Evolutionary conservation across 2,888 invertebrate genomes (phyloP), one percentile per base, ranked within the genome.

Genomic region (Lasioglossum vierecki): DNA sequence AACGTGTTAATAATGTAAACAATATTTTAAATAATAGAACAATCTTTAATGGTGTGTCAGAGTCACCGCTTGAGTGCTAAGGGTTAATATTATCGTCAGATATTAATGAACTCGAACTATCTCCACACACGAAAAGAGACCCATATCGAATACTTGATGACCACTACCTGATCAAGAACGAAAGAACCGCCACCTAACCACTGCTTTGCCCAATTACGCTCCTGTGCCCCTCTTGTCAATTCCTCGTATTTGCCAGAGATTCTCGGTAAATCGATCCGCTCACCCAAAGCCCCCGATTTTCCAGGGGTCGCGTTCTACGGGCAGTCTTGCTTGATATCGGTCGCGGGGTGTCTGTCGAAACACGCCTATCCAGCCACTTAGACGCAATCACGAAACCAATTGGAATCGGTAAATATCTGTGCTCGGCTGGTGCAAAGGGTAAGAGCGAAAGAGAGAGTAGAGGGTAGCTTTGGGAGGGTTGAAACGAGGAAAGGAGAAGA

Each of bases 351-450:
- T 68, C 86, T 73, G 72, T n/a, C 70, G 66, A 74, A 79, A 80
- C 80, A 46, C 75, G 66, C 60, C 82, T 79, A 82, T 89, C 80
- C 86, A 79, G 79, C 83, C 90, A 93, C 93, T 94, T 93, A 90
- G 91, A 90, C 89, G 93, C 92, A 94, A 89, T 89, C 90, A 93
- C 92, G 93, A 93, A 94, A 93, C 92, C 94, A 94, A 94, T 94
- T 94, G 93, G 92, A 93, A 94, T 93, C 92, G 93, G 93, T 93
- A 94, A 94, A 93, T 93, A 94, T 92, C 90, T 84, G 84, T 68
- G 72, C 88, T 88, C 86, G 90, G 66, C 75, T 71, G 79, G 77
- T 79, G 91, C 79, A 83, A 87, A 86, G 83, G 91, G 79, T 13
- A 13, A n/a, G 41, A n/a, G 70, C 11, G 57, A 26, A 11, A n/a